Evolutionary conservation across 2,888 invertebrate species (phyloP).

Genomic region (Podabrus alpinus): DNA sequence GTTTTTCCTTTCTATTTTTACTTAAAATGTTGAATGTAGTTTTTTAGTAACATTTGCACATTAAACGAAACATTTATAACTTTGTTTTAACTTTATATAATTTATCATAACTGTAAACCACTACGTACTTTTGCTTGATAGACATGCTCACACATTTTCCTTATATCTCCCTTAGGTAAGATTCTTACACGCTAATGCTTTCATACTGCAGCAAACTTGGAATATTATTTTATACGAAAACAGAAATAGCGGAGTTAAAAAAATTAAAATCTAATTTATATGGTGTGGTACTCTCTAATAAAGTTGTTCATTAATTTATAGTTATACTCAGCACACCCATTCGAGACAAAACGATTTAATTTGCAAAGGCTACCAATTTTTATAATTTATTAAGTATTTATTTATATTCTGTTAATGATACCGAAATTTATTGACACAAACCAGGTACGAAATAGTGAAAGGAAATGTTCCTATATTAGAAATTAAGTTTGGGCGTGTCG

Average conservation of each 20-base stretch:
- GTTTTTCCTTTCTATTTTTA: too few relatives aligned
- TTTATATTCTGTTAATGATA: neutral
- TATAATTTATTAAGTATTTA: neutral
- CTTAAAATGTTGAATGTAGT: neutral
- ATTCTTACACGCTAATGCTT: slow-evolving; percentile 4
- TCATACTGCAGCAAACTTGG: neutral
- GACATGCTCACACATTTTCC: slow-evolving; percentile 4
- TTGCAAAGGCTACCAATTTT: neutral
- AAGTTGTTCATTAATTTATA: neutral
- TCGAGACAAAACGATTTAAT: neutral
- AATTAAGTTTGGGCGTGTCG: neutral
- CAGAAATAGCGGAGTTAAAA: neutral
- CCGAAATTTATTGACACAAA: neutral
- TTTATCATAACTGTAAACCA: neutral
- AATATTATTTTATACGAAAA: neutral
- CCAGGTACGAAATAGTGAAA: neutral
- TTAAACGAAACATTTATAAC: neutral
- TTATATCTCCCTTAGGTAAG: slow-evolving; percentile 4
- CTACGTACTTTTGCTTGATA: neutral
- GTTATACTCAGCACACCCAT: neutral
- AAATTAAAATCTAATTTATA: neutral
- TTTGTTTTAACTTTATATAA: neutral
- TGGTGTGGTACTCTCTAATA: neutral
- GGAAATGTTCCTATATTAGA: neutral
- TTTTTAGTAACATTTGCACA: neutral